Conservation (phyloP, 2,888 invertebrate species). For the Ochlodes sylvanus region DNA sequence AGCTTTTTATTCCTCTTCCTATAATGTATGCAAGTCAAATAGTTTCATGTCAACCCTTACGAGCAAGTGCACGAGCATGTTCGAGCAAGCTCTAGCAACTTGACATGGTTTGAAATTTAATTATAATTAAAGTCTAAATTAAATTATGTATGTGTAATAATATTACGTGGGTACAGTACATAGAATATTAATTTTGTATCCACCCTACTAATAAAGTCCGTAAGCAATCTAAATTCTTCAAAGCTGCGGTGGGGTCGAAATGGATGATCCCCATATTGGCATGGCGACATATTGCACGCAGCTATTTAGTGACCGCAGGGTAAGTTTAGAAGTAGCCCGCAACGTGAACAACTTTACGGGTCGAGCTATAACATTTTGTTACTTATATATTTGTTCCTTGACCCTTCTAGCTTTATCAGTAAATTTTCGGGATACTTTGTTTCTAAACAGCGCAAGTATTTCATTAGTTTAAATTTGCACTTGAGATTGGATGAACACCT, state of each 20-base stretch:
- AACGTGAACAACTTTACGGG: slow-evolving; percentile 7
- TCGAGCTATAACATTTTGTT: slow-evolving; percentile 16
- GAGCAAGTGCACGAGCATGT: too few relatives aligned
- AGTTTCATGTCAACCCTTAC: too few relatives aligned
- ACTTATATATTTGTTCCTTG: neutral
- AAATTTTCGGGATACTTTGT: too few relatives aligned
- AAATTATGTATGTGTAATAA: neutral
- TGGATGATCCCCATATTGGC: slow-evolving; percentile 26
- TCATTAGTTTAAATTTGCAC: too few relatives aligned
- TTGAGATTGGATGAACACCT: too few relatives aligned
- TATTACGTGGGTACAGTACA: neutral
- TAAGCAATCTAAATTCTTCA: slow-evolving; percentile 32
- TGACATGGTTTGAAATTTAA: too few relatives aligned
- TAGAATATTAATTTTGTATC: slow-evolving; percentile 1
- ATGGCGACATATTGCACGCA: slow-evolving; percentile 20
- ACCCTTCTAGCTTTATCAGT: too few relatives aligned
- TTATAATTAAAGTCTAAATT: too few relatives aligned
- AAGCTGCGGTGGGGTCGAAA: slow-evolving; percentile 14
- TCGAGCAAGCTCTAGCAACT: too few relatives aligned
- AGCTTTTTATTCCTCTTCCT: too few relatives aligned
- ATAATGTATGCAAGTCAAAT: too few relatives aligned
- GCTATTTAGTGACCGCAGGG: slow-evolving; percentile 11
- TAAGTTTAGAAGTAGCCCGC: slow-evolving; percentile 1
- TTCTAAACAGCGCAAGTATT: too few relatives aligned
- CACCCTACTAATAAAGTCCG: slow-evolving; percentile 14